phyloP scores from a whole-genome alignment of 2,113 vertebrate species.

The Anoura caudifer region DNA sequence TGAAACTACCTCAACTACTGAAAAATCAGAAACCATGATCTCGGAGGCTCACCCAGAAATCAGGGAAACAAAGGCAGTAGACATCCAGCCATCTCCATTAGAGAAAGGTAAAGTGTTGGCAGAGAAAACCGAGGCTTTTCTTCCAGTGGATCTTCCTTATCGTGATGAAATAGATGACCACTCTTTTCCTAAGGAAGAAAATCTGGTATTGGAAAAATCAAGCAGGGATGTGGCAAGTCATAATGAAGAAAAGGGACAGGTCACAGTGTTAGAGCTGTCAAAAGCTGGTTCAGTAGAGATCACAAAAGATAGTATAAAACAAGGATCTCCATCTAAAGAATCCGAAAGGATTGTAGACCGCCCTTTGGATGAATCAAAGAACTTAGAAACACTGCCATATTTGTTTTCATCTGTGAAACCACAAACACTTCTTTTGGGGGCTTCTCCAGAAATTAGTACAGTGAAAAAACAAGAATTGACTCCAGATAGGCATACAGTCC shows the following conservation, averaged over 20 bases:
- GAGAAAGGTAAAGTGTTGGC: conserved; percentile 20
- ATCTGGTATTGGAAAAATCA: conserved; percentile 17
- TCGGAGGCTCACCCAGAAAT: conserved; percentile 1
- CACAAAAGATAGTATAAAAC: not conserved
- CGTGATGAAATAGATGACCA: not conserved
- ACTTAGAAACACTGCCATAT: conserved; percentile 2
- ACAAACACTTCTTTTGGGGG: not conserved
- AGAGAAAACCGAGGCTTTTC: not conserved
- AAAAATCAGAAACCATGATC: conserved; percentile 26
- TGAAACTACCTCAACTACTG: conserved; percentile 12
- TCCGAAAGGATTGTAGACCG: not conserved
- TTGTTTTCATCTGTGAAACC: conserved; percentile 60
- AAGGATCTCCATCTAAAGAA: conserved; percentile 7
- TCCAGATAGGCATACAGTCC: conserved; percentile 45
- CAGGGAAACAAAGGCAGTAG: conserved; percentile 32
- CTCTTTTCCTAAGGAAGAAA: not conserved
- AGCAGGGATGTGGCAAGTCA: not conserved
- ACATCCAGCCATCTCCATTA: not conserved
- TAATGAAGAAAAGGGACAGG: not conserved
- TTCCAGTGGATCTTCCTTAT: not conserved
- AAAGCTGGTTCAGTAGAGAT: not conserved
- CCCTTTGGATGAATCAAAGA: conserved; percentile 47
- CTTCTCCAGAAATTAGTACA: conserved; percentile 17
- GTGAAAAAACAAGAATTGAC: conserved; percentile 37
- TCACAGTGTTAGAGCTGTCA: not conserved